phyloP scores from a whole-genome alignment of 2,888 invertebrate species.

The Miltochrista miniata region DNA sequence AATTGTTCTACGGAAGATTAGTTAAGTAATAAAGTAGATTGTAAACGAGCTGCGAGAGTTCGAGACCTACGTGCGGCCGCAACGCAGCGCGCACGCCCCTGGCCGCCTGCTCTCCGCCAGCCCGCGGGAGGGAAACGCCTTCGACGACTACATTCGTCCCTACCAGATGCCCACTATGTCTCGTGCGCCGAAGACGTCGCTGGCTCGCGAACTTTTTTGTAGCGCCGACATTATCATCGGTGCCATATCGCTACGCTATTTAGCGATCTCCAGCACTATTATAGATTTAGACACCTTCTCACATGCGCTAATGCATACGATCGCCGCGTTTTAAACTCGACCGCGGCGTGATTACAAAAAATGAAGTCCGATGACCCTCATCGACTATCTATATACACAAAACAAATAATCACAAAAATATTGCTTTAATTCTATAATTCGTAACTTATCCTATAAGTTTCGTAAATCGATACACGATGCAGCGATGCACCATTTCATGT shows the following conservation, averaged over 20 bases:
- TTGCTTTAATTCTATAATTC: slow-evolving; percentile 29
- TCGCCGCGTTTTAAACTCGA: slow-evolving; percentile 81
- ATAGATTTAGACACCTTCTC: slow-evolving; percentile 82
- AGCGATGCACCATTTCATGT: slow-evolving; percentile 84
- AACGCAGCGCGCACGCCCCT: slow-evolving; percentile 70
- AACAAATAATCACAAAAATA: slow-evolving; percentile 43
- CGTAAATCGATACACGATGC: slow-evolving; percentile 81
- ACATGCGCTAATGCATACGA: slow-evolving; percentile 82
- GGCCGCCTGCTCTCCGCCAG: slow-evolving; percentile 61
- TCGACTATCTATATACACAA: slow-evolving; percentile 52
- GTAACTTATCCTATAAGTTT: slow-evolving; percentile 54
- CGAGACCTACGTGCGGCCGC: slow-evolving; percentile 65
- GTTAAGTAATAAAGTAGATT: slow-evolving; percentile 72
- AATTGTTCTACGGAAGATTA: slow-evolving; percentile 68
- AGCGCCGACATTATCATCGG: slow-evolving; percentile 53
- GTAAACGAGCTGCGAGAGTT: slow-evolving; percentile 51
- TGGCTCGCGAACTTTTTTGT: slow-evolving; percentile 53
- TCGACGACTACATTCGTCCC: slow-evolving; percentile 43
- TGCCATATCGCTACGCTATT: slow-evolving; percentile 62
- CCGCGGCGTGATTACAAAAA: slow-evolving; percentile 77
- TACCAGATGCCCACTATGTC: slow-evolving; percentile 67
- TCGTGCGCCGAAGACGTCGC: slow-evolving; percentile 57
- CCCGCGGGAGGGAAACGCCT: slow-evolving; percentile 80
- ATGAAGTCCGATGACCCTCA: slow-evolving; percentile 70
- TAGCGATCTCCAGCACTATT: slow-evolving; percentile 74